Percentiles rank a stretch among this genome's conserved stretches.
phyloP scores from a whole-genome alignment of 2,797 vertebrate genomes.

The Malacoraja senta region DNA sequence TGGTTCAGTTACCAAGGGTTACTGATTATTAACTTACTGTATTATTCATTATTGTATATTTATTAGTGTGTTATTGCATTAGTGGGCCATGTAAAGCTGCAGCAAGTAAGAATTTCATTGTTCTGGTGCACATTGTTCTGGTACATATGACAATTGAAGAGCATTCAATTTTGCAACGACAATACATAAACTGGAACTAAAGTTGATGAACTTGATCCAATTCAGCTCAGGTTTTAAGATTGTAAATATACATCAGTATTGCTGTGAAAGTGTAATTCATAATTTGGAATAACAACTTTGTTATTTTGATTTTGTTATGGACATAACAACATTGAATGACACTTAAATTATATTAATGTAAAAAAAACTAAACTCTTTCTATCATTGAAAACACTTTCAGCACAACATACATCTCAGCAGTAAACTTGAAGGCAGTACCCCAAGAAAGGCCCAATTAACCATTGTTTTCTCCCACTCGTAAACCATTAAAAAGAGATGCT shows the following conservation, averaged over 20 bases:
- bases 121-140: no score
- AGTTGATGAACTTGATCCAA: not conserved
- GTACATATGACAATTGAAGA: no score
- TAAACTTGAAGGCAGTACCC: not conserved
- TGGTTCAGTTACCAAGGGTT: no score
- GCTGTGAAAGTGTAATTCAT: not conserved
- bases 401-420: not conserved
- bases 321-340: not conserved
- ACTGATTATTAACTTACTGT: no score
- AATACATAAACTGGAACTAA: not conserved
- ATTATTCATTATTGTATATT: no score
- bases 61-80: no score
- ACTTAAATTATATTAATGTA: not conserved
- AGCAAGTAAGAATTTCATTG: no score
- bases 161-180: not conserved
- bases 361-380: not conserved
- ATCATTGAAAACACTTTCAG: not conserved
- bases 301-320: not conserved
- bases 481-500: conserved; percentile 15
- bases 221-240: not conserved
- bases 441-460: not conserved
- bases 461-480: not conserved
- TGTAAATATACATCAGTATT: not conserved
- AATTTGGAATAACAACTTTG: not conserved
- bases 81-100: no score